Percentiles rank a stretch among this genome's conserved stretches.
Conservation (phyloP, 1,140 invertebrate genomes). For the Drosophila sucinea region DNA sequence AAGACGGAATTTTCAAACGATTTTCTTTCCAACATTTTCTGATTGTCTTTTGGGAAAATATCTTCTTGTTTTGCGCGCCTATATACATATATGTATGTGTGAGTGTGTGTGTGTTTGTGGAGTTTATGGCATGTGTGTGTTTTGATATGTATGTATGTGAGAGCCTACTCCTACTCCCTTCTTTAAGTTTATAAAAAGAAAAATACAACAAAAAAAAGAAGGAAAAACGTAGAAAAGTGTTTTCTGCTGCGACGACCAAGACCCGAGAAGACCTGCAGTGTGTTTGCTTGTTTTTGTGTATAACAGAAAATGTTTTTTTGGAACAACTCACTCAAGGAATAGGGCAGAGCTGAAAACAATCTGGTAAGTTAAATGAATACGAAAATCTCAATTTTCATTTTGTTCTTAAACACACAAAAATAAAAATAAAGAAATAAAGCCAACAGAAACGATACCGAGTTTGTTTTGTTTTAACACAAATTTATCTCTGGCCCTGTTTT, state of each 20-base stretch:
- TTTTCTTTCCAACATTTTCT: constrained; percentile 56
- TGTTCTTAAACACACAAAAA: neutral
- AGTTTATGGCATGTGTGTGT: constrained; percentile 27
- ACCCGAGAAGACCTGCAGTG: constrained; percentile 36
- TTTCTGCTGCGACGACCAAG: constrained; percentile 60
- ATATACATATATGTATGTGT: neutral
- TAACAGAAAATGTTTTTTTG: constrained; percentile 68
- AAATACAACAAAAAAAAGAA: constrained; percentile 4
- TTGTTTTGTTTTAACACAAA: constrained; percentile 33
- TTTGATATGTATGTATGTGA: constrained; percentile 30
- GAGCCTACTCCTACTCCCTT: constrained; percentile 44
- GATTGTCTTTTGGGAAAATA: constrained; percentile 71
- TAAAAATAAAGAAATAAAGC: neutral
- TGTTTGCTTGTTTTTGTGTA: constrained; percentile 71
- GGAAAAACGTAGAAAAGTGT: constrained; percentile 56
- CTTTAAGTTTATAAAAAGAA: constrained; percentile 77
- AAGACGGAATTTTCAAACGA: constrained; percentile 21
- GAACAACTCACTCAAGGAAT: constrained; percentile 29
- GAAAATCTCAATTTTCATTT: constrained; percentile 15
- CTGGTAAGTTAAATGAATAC: constrained; percentile 39
- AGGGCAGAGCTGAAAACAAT: constrained; percentile 26
- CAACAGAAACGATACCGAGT: neutral
- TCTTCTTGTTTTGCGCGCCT: constrained; percentile 51
- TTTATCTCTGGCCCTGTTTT: constrained; percentile 50
- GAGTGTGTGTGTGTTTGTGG: constrained; percentile 16